phyloP scores from a whole-genome alignment of 1,140 invertebrate species.

The Drusus annulatus region DNA sequence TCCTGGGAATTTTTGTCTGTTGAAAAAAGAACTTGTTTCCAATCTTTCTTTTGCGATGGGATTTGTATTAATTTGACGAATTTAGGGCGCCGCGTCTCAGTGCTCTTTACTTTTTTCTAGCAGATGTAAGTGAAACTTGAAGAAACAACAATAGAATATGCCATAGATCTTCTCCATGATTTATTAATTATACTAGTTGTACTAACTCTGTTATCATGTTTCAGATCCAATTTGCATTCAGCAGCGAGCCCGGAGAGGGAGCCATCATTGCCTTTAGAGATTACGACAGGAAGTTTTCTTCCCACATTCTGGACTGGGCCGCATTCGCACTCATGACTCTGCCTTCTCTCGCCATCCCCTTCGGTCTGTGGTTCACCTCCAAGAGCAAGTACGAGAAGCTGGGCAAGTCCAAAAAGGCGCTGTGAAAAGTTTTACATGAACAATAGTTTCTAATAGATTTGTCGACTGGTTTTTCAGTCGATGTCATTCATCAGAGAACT shows the following conservation, averaged over 20 bases:
- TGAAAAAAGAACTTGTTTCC: too few relatives aligned
- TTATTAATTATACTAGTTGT: not conserved
- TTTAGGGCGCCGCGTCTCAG: too few relatives aligned
- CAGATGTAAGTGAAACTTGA: too few relatives aligned
- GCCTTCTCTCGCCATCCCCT: constrained; percentile 94
- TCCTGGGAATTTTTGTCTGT: too few relatives aligned
- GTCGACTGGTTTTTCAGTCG: constrained; percentile 18
- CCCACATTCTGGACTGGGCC: constrained; percentile 96
- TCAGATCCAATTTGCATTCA: constrained; percentile 87
- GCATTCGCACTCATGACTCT: constrained; percentile 97
- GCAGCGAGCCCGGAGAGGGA: constrained; percentile 97
- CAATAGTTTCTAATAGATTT: constrained; percentile 18
- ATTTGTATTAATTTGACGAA: too few relatives aligned
- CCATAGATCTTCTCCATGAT: too few relatives aligned
- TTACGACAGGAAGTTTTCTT: constrained; percentile 98
- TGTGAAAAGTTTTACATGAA: constrained; percentile 16
- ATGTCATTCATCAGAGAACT: constrained; percentile 32
- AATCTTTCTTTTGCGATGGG: too few relatives aligned
- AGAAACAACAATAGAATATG: too few relatives aligned
- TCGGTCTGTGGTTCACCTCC: constrained; percentile 93
- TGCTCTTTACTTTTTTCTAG: too few relatives aligned
- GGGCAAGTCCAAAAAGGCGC: constrained; percentile 76
- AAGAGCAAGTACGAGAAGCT: constrained; percentile 95
- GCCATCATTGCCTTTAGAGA: constrained; percentile 95
- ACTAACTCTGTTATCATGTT: constrained; percentile 59